phyloP scores from a whole-genome alignment of 1,140 invertebrate species.

The Heterodera schachtii region DNA sequence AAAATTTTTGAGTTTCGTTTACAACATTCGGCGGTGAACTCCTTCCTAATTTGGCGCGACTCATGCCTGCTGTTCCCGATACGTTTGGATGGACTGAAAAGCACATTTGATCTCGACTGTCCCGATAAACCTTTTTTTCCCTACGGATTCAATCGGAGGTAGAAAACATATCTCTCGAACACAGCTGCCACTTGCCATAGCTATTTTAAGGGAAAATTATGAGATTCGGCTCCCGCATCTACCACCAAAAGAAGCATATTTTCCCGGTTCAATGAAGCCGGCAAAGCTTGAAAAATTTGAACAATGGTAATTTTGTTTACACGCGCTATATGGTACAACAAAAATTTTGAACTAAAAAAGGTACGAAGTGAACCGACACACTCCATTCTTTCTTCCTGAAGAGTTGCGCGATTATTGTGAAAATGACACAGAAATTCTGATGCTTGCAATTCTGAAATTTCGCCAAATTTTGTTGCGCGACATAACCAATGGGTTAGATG shows the following conservation, averaged over 20 bases:
- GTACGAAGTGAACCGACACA: not conserved
- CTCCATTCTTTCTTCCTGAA: not conserved
- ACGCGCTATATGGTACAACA: too few species aligned
- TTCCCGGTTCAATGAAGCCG: not conserved
- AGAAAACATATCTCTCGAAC: not conserved
- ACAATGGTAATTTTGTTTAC: too few species aligned
- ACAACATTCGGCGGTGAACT: not conserved
- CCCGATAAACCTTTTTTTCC: not conserved
- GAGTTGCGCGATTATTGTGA: not conserved
- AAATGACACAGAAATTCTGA: constrained; percentile 18
- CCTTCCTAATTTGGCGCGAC: not conserved
- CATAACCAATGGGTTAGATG: constrained; percentile 13
- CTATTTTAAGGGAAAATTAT: constrained; percentile 1
- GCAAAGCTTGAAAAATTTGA: not conserved
- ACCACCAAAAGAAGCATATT: not conserved
- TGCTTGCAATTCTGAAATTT: not conserved
- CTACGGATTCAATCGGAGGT: not conserved
- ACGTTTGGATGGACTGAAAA: not conserved
- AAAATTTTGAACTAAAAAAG: too few species aligned
- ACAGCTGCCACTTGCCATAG: not conserved
- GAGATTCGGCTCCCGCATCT: not conserved
- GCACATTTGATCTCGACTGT: not conserved
- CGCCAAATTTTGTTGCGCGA: not conserved
- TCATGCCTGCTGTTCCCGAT: not conserved
- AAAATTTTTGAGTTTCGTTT: constrained; percentile 1